Conservation (phyloP, 2,113 vertebrate species). For the Hyla sarda region DNA sequence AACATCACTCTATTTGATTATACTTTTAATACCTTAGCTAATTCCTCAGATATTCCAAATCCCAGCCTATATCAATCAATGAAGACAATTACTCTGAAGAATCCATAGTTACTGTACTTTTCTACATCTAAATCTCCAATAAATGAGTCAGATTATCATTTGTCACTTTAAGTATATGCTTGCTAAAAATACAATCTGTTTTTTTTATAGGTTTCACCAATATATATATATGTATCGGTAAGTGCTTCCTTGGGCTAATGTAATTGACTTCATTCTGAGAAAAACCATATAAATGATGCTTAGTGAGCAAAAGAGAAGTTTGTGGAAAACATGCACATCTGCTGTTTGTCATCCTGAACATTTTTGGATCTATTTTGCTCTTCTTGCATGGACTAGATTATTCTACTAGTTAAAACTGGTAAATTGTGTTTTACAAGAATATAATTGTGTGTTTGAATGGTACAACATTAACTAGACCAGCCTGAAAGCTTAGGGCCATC, state of each 20-base stretch:
- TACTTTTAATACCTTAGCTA: no score
- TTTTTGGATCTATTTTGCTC: background rate
- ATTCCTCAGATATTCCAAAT: no score
- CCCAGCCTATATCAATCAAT: no score
- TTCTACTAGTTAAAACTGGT: slow-evolving; percentile 10
- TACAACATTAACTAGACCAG: background rate
- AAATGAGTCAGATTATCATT: slow-evolving; percentile 17
- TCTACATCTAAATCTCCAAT: slow-evolving; percentile 17
- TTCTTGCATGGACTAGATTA: background rate
- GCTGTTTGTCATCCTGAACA: slow-evolving; percentile 34
- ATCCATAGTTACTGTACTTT: background rate
- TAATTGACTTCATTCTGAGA: slow-evolving; percentile 34
- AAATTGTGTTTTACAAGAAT: slow-evolving; percentile 9
- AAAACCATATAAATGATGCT: slow-evolving; percentile 42
- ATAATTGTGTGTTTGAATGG: background rate
- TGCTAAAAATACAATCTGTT: background rate
- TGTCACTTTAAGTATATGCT: background rate
- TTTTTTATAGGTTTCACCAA: background rate
- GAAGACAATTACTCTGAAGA: no score
- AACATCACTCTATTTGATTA: no score
- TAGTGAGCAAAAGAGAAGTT: slow-evolving; percentile 33
- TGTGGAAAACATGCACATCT: slow-evolving; percentile 48
- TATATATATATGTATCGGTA: background rate
- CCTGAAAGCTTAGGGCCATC: background rate
- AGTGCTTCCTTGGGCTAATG: slow-evolving; percentile 21